Evolutionary conservation across 2,113 vertebrate species (phyloP).

Genomic region (Mesembrinibis cayennensis): DNA sequence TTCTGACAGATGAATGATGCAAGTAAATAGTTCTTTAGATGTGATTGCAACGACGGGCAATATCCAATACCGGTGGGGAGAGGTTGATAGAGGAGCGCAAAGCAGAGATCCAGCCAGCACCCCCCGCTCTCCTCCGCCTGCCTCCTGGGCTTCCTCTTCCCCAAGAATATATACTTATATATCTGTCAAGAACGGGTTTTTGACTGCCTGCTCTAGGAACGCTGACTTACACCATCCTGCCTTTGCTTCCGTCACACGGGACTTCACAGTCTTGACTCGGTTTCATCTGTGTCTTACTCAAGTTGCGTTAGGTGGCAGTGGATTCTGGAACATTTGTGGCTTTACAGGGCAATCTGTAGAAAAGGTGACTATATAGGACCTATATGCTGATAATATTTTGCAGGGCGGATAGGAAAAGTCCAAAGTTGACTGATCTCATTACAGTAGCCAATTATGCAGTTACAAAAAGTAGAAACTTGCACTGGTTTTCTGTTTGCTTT

Average conservation of each 20-base stretch:
- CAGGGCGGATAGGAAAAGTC: not conserved
- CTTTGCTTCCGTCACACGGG: not conserved
- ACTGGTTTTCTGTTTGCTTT: not conserved
- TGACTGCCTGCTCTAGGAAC: not conserved
- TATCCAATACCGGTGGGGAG: not conserved
- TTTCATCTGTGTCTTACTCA: not conserved
- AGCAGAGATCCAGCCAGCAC: not conserved
- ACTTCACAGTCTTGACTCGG: not conserved
- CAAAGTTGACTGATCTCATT: not conserved
- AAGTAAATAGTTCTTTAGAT: not conserved
- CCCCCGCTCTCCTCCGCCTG: not conserved
- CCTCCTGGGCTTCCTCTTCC: not conserved
- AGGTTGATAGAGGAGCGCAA: not conserved
- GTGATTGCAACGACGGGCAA: not conserved
- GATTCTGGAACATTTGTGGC: fast-evolving
- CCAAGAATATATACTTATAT: fast-evolving
- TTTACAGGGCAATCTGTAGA: not conserved
- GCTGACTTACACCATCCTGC: not conserved
- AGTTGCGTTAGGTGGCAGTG: not conserved
- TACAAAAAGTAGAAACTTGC: not conserved
- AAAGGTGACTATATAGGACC: not conserved
- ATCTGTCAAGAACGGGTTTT: not conserved
- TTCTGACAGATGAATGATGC: not conserved
- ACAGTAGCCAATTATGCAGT: fast-evolving
- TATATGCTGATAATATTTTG: not conserved